Conservation (phyloP, 2,113 vertebrate genomes). For the Pristiophorus japonicus region DNA sequence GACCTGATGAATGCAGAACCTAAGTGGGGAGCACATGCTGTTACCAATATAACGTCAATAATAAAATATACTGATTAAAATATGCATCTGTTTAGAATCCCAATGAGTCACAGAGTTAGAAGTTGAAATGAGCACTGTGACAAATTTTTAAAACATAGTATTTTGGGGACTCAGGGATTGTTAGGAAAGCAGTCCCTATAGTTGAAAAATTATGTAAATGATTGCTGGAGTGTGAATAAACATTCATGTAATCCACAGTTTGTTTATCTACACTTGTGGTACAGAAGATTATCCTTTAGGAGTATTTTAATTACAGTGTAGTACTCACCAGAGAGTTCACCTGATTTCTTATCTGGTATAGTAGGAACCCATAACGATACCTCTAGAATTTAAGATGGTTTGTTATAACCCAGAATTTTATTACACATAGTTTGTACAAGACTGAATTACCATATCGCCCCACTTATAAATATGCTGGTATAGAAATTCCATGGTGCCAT, state of each 20-base stretch:
- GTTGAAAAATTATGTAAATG: slow-evolving; percentile 5
- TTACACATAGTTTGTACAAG: not conserved
- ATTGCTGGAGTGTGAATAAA: not conserved
- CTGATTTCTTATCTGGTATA: not conserved
- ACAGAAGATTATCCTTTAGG: not conserved
- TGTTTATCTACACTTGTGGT: not conserved
- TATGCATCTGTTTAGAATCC: not conserved
- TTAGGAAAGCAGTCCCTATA: not conserved
- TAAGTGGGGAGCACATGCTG: not conserved
- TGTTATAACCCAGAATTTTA: no score
- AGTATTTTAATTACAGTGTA: not conserved
- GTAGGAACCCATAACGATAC: not conserved
- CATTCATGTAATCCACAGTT: not conserved
- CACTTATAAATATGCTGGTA: not conserved
- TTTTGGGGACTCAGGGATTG: not conserved
- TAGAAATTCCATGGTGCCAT: not conserved
- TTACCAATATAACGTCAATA: not conserved
- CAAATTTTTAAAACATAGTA: not conserved
- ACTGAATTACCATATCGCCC: not conserved
- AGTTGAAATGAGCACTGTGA: not conserved
- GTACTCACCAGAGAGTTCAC: not conserved
- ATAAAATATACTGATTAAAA: slow-evolving; percentile 24
- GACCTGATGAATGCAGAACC: not conserved
- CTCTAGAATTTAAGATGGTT: not conserved
- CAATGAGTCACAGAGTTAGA: not conserved